A percentile compares a stretch with the other conserved stretches of the same genome.
phyloP scores from a whole-genome alignment of 2,113 vertebrate genomes.

The Rostratula benghalensis region DNA sequence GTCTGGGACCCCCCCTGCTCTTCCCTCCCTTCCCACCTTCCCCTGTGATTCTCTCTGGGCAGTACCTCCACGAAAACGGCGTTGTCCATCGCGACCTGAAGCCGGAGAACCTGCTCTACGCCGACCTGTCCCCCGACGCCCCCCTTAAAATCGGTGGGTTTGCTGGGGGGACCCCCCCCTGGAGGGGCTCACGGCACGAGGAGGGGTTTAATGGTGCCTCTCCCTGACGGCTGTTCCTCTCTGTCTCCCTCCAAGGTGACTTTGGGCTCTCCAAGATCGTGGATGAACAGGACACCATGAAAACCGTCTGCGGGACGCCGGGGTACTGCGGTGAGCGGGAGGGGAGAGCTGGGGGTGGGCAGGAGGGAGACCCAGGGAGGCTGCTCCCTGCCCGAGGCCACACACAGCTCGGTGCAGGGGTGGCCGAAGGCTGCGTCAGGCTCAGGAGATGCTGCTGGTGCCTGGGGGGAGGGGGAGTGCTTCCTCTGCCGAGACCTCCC shows the following conservation, averaged over 20 bases:
- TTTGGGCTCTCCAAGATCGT: conserved; percentile 91
- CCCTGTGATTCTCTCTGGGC: background rate
- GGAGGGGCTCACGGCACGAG: accelerated
- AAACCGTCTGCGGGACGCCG: conserved; percentile 87
- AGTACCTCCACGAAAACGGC: conserved; percentile 82
- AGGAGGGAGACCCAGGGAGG: background rate
- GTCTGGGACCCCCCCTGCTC: accelerated
- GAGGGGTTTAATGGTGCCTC: background rate
- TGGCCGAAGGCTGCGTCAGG: accelerated
- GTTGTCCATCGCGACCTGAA: conserved; percentile 85
- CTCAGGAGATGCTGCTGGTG: accelerated
- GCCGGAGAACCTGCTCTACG: conserved; percentile 88
- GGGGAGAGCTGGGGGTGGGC: background rate
- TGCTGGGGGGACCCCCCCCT: accelerated
- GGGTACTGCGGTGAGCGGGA: conserved; percentile 86
- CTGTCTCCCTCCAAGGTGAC: conserved; percentile 72
- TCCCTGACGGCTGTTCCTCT: background rate
- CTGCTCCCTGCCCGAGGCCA: background rate
- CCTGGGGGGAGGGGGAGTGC: too few relatives aligned
- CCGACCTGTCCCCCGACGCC: conserved; percentile 80
- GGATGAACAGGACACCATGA: conserved; percentile 89
- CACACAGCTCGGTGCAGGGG: background rate
- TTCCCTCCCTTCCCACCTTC: accelerated
- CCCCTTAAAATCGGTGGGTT: conserved; percentile 85
- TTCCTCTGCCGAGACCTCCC: background rate